These are phyloP conservation scores for Spodoptera littoralis DNA, from an alignment of 2,888 invertebrate species.

Conservation along the genomic window DNA sequence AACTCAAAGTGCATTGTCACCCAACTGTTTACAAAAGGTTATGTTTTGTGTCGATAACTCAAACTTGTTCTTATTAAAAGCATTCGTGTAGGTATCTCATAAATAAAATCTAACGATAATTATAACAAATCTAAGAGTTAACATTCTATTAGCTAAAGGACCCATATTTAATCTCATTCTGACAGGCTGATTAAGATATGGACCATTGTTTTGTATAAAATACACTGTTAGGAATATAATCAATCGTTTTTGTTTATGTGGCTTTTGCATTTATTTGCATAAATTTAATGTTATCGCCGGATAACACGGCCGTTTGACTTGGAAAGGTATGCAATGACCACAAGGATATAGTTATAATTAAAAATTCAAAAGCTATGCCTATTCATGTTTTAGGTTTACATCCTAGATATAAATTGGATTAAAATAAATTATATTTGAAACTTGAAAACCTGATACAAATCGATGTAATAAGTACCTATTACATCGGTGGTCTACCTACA, in stretches of 20 bases:
- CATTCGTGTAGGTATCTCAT: background rate
- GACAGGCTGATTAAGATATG: slow-evolving; percentile 57
- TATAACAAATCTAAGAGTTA: slow-evolving; percentile 45
- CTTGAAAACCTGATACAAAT: no score
- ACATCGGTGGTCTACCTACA: no score
- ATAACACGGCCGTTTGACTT: slow-evolving; percentile 33
- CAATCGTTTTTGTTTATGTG: slow-evolving; percentile 54
- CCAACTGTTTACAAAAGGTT: no score
- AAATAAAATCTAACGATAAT: slow-evolving; percentile 20
- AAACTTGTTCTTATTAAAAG: no score
- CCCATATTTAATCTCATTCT: slow-evolving; percentile 48
- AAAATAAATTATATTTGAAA: no score
- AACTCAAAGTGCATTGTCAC: no score
- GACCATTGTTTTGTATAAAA: slow-evolving; percentile 59
- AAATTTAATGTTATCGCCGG: slow-evolving; percentile 49
- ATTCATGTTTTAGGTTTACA: background rate
- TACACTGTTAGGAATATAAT: slow-evolving; percentile 49
- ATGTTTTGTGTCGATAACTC: no score
- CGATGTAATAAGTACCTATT: no score
- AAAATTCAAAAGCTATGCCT: background rate
- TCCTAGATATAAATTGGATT: no score
- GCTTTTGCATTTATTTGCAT: slow-evolving; percentile 58
- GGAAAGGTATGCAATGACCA: slow-evolving; percentile 41
- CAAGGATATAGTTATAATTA: slow-evolving; percentile 2
- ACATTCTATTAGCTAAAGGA: slow-evolving; percentile 40